Percentiles rank a stretch among this genome's conserved stretches.
Evolutionary conservation across 2,888 invertebrate genomes (phyloP).

Genomic region (Acrobeloides nanus): DNA sequence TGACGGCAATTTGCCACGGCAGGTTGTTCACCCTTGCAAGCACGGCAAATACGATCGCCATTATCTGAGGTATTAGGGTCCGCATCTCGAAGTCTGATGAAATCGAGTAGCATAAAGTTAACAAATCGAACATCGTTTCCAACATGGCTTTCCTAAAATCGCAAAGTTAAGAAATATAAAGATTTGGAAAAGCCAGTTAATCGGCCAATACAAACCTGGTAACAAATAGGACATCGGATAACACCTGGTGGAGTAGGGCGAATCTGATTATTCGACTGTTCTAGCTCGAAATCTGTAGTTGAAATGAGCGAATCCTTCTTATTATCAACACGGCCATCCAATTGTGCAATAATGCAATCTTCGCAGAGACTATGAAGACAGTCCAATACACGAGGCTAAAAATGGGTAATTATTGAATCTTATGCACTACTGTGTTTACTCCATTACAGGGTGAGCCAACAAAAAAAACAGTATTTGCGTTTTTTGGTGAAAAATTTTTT

Average conservation of each 20-base stretch:
- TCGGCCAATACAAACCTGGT: constrained; percentile 62
- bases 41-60: constrained; percentile 71
- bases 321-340: constrained; percentile 35
- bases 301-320: constrained; percentile 5
- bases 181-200: too few species aligned
- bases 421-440: background rate
- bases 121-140: constrained; percentile 57
- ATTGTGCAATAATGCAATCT: constrained; percentile 65
- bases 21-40: constrained; percentile 87
- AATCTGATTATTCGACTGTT: constrained; percentile 12
- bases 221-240: constrained; percentile 63
- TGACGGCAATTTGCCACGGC: constrained; percentile 84
- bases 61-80: constrained; percentile 46
- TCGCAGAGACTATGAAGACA: constrained; percentile 94
- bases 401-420: background rate
- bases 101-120: constrained; percentile 74
- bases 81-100: constrained; percentile 65
- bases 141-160: constrained; percentile 41
- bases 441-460: background rate
- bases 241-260: constrained; percentile 46
- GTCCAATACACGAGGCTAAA: constrained; percentile 73
- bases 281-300: constrained; percentile 13
- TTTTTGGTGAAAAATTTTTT: too few species aligned
- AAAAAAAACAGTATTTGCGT: too few species aligned
- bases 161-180: background rate